These are phyloP conservation scores for Melanaphis sacchari DNA, from an alignment of 1,140 invertebrate species.

Conservation along the genomic window DNA sequence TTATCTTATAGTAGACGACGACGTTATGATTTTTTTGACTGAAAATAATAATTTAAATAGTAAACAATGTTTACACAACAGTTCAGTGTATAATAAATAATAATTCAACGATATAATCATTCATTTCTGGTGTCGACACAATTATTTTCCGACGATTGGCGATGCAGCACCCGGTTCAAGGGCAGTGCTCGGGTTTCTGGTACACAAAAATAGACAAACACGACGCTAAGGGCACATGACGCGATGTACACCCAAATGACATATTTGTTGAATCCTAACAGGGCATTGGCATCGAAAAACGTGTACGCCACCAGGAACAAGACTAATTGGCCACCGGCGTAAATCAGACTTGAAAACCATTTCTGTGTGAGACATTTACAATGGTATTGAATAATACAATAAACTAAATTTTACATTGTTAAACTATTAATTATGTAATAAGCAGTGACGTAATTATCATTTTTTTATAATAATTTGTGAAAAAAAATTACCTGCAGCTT, in stretches of 20 bases:
- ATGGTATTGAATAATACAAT: background rate
- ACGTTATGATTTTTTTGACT: background rate
- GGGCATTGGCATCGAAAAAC: background rate
- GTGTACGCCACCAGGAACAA: background rate
- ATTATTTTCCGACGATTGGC: background rate
- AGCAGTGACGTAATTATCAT: background rate
- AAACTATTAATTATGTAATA: background rate
- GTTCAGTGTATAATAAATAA: background rate
- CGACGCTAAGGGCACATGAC: background rate
- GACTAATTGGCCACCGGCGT: background rate
- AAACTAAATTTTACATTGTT: background rate
- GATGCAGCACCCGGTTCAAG: background rate
- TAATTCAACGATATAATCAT: background rate
- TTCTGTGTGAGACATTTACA: background rate
- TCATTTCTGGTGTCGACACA: background rate
- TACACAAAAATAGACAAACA: background rate
- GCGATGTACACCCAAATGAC: background rate
- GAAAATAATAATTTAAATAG: background rate
- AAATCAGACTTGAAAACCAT: slow-evolving; percentile 28
- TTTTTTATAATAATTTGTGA: too few species aligned
- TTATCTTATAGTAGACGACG: background rate
- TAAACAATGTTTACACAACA: background rate
- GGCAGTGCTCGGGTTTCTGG: background rate
- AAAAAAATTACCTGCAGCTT: too few species aligned
- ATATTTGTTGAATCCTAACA: background rate